Base-by-base conservation (phyloP, 2,113 vertebrate genomes). In the Erinaceus europaeus region DNA sequence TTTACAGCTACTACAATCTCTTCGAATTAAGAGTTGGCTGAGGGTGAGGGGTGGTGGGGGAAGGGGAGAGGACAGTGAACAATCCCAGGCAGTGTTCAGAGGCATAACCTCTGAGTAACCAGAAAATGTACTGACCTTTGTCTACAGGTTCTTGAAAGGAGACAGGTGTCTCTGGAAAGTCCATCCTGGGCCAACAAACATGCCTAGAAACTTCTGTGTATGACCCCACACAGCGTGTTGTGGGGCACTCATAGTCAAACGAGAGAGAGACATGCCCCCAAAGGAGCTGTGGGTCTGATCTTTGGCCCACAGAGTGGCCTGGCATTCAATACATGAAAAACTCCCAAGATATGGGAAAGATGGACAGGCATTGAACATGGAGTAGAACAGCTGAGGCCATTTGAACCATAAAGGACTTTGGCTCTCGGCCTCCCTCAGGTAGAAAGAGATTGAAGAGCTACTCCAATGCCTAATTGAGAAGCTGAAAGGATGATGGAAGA, bases 1-100 rank as follows among this genome's bases (percentile, higher is more conserved):
- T 79, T 42, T 83, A n/a, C 21, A 42, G 72, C 18, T 46, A 14
- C 71, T 64, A 79, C 17, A n/a, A 29, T 11, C 61, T 88, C 13
- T n/a, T n/a, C n/a, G n/a, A n/a, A n/a, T n/a, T n/a, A n/a, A n/a
- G n/a, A n/a, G n/a, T n/a, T n/a, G n/a, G n/a, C n/a, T n/a, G n/a
- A n/a, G n/a, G n/a, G n/a, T n/a, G n/a, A n/a, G n/a, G n/a, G n/a
- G n/a, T n/a, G n/a, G n/a, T n/a, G n/a, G n/a, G n/a, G n/a, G n/a
- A n/a, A n/a, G n/a, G n/a, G n/a, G n/a, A n/a, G n/a, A 18, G 2
- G 6, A 6, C 20, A 42, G 44, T 57, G 53, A 38, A 67, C 38
- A 62, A 32, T 12, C 53, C 15, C 36, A 14, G 21, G 48, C 38
- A 4, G 14, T 6, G n/a, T 8, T 48, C n/a, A n/a, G n/a, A n/a